These are phyloP conservation scores for Ceratitis capitata DNA, from an alignment of 1,140 invertebrate species.

Conservation along the genomic window DNA sequence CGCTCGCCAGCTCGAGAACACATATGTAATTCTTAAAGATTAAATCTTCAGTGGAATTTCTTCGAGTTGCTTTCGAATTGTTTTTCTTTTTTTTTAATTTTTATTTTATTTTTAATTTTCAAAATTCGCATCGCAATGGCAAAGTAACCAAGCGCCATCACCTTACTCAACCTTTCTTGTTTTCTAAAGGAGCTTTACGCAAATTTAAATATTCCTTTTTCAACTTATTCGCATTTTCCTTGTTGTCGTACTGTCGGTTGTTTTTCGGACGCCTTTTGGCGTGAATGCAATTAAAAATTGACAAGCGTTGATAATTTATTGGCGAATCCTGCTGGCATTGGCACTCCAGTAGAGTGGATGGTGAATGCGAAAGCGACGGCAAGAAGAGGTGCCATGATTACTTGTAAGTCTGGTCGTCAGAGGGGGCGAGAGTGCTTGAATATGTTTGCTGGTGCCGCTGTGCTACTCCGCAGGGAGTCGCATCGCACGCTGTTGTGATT, in stretches of 20 bases:
- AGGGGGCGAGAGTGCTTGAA: not conserved
- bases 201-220: not conserved
- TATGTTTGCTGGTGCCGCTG: too few species aligned
- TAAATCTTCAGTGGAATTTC: too few species aligned
- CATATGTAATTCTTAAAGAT: too few species aligned
- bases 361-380: not conserved
- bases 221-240: not conserved
- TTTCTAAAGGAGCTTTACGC: not conserved
- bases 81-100: too few species aligned
- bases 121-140: not conserved
- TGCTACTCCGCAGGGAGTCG: conserved; percentile 3
- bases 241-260: not conserved
- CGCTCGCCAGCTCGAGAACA: too few species aligned
- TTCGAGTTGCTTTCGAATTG: too few species aligned
- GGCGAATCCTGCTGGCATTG: conserved; percentile 24
- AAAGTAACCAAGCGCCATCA: not conserved
- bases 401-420: not conserved
- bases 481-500: not conserved
- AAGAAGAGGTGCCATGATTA: not conserved
- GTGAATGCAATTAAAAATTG: conserved; percentile 38
- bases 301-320: conserved; percentile 38
- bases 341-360: not conserved
- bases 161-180: not conserved
- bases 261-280: conserved; percentile 33
- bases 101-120: not conserved